These are phyloP conservation scores for Ammodytes marinus DNA, from an alignment of 2,113 vertebrate genomes.

Conservation along the genomic window DNA sequence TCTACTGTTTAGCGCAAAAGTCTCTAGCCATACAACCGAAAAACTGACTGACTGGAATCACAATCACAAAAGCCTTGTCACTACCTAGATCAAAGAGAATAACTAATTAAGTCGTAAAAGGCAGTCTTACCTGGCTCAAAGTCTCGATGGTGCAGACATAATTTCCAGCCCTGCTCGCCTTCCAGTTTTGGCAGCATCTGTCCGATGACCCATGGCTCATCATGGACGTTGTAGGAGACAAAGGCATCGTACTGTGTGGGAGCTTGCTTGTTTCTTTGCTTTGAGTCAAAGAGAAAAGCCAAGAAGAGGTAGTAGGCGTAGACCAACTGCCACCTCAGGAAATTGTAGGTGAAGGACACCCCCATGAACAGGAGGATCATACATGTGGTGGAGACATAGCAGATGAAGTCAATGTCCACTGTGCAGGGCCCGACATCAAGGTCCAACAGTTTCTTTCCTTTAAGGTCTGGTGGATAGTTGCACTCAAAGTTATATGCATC, in stretches of 20 bases:
- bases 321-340: conserved; percentile 76
- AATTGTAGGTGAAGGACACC: conserved; percentile 72
- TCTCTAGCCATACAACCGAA: not conserved
- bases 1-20: not conserved
- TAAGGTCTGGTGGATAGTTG: conserved; percentile 72
- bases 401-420: conserved; percentile 56
- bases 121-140: conserved; percentile 80
- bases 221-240: conserved; percentile 83
- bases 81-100: not conserved
- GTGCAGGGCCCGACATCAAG: conserved; percentile 62
- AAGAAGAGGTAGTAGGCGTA: conserved; percentile 83
- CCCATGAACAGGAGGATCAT: conserved; percentile 56
- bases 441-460: conserved; percentile 64
- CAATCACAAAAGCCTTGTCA: not conserved
- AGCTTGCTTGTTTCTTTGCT: conserved; percentile 50
- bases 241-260: conserved; percentile 82
- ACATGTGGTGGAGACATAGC: conserved; percentile 64
- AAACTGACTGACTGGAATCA: not conserved
- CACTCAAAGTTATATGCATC: conserved; percentile 80
- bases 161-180: conserved; percentile 80
- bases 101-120: not conserved
- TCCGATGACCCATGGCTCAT: conserved; percentile 82
- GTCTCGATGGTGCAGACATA: conserved; percentile 87
- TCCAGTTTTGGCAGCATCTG: conserved; percentile 83
- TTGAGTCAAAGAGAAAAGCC: conserved; percentile 76